Percentiles rank a stretch among this genome's conserved stretches.
Conservation (phyloP, 2,888 invertebrate species). For the Agrilus cyanescens region DNA sequence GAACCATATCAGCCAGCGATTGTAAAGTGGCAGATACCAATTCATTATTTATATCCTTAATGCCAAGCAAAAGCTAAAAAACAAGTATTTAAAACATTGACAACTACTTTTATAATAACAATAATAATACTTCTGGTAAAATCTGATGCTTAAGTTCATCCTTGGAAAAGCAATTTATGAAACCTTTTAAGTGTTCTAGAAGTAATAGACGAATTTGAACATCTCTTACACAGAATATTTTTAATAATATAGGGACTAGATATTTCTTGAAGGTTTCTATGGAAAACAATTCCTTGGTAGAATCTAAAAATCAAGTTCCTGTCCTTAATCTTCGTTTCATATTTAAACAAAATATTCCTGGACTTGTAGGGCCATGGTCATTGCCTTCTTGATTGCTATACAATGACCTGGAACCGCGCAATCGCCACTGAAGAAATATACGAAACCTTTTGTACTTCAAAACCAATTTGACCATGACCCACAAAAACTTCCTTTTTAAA, state of each 20-base stretch:
- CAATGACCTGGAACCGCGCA: too few species aligned
- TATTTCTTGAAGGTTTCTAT: conserved; percentile 56
- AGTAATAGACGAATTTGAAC: conserved; percentile 69
- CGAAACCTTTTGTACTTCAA: too few species aligned
- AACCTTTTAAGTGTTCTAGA: conserved; percentile 65
- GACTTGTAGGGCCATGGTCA: too few species aligned
- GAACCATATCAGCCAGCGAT: conserved; percentile 73
- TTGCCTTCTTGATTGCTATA: too few species aligned
- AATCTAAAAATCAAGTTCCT: too few species aligned
- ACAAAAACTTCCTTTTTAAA: too few species aligned
- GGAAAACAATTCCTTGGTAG: conserved; percentile 47
- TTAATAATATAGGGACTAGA: conserved; percentile 64
- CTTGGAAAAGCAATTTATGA: conserved; percentile 59
- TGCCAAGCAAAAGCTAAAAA: conserved; percentile 59
- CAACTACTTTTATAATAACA: conserved; percentile 1
- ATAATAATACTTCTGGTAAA: conserved; percentile 62
- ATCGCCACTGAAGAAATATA: too few species aligned
- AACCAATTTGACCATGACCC: too few species aligned
- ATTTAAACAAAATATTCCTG: too few species aligned
- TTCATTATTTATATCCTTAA: conserved; percentile 75
- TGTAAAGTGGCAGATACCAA: conserved; percentile 71
- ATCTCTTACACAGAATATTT: conserved; percentile 77
- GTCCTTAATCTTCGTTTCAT: too few species aligned
- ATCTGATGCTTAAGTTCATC: conserved; percentile 66
- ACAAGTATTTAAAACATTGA: conserved; percentile 7